phyloP scores from a whole-genome alignment of 2,797 vertebrate genomes.

The Tiaroga cobitis region DNA sequence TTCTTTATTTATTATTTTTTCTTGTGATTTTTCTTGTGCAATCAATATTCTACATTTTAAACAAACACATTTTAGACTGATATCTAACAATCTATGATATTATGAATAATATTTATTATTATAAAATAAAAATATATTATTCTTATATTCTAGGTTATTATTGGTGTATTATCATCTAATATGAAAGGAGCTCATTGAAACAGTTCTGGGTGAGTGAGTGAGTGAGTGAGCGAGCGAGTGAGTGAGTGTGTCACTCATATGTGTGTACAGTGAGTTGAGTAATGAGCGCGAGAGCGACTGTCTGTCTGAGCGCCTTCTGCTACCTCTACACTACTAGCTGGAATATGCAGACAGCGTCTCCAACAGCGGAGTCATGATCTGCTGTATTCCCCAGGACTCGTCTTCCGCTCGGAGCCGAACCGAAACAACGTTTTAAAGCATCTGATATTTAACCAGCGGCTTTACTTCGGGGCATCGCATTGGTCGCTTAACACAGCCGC shows the following conservation, averaged over 20 bases:
- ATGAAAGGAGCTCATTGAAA: neutral
- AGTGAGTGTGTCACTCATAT: constrained; percentile 45
- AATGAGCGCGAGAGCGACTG: constrained; percentile 40
- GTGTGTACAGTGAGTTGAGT: constrained; percentile 51
- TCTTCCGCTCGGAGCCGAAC: constrained; percentile 71
- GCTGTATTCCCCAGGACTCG: constrained; percentile 76
- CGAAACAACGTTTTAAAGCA: constrained; percentile 66
- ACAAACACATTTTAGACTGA: neutral
- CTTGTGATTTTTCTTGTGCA: neutral
- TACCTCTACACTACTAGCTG: constrained; percentile 68
- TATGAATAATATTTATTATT: constrained; percentile 7
- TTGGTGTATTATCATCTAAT: neutral
- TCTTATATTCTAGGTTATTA: neutral
- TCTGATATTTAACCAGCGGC: constrained; percentile 58
- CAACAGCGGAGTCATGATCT: constrained; percentile 78
- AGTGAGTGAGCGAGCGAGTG: neutral
- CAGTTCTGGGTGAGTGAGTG: constrained; percentile 19
- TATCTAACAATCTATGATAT: neutral
- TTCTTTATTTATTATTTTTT: neutral
- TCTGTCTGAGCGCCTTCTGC: constrained; percentile 54
- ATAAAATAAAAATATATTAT: constrained; percentile 20
- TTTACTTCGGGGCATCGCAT: constrained; percentile 54
- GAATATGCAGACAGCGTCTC: constrained; percentile 72
- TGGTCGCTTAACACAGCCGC: constrained; percentile 51
- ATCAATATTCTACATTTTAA: too few relatives aligned